Evolutionary conservation across 2,888 invertebrate genomes (phyloP).

Genomic region (Silvanus unidentatus): DNA sequence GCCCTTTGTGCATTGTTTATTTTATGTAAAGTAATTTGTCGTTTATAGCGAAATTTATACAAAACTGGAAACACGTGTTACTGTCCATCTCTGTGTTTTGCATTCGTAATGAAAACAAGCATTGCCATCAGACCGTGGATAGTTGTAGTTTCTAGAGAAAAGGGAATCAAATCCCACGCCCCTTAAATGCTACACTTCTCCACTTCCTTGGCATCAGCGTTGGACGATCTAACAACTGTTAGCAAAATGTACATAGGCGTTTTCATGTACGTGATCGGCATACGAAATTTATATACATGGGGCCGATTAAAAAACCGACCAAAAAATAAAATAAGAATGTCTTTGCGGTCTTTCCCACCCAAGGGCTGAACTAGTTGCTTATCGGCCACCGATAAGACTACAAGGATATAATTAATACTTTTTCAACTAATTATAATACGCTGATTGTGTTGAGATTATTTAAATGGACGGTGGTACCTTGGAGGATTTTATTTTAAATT

Average conservation of each 20-base stretch:
- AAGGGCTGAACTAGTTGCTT: too few species aligned
- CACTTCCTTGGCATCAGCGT: slow-evolving; percentile 1
- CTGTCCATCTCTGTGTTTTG: slow-evolving; percentile 8
- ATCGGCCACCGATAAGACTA: too few species aligned
- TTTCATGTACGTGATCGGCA: slow-evolving; percentile 17
- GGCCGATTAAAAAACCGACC: background rate
- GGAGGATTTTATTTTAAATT: too few species aligned
- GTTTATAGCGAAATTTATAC: slow-evolving; percentile 7
- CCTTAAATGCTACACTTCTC: slow-evolving; percentile 1
- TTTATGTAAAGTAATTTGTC: slow-evolving; percentile 11
- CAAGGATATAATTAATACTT: too few species aligned
- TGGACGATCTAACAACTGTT: slow-evolving; percentile 19
- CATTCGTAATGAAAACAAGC: slow-evolving; percentile 9
- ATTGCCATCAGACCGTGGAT: too few species aligned
- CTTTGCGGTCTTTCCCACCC: too few species aligned
- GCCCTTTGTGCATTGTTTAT: too few species aligned
- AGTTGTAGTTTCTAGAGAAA: too few species aligned
- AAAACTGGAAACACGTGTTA: slow-evolving; percentile 10
- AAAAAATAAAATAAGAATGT: background rate
- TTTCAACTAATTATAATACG: too few species aligned
- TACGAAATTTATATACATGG: slow-evolving; percentile 1
- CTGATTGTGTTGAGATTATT: too few species aligned
- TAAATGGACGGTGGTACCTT: too few species aligned
- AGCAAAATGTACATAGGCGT: slow-evolving; percentile 20
- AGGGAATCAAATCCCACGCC: slow-evolving; percentile 6